Conservation (phyloP, 2,113 vertebrate species). For the Thinocorus orbignyianus region DNA sequence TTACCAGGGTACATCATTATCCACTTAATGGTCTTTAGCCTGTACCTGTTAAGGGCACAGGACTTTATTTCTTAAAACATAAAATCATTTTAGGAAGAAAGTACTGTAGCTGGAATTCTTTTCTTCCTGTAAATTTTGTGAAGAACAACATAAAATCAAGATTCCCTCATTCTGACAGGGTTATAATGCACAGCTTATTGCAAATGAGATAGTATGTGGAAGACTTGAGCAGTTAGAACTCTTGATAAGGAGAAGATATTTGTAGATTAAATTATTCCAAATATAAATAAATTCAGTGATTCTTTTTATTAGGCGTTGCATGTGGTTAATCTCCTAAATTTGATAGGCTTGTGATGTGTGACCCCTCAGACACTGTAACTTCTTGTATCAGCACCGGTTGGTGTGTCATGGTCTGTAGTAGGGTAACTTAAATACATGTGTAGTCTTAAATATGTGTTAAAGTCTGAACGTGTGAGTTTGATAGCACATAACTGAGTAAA, state of each 20-base stretch:
- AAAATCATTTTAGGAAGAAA: not conserved
- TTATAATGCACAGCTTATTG: not conserved
- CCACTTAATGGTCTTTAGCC: not conserved
- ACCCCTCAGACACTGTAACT: not conserved
- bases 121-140: not conserved
- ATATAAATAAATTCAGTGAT: not conserved
- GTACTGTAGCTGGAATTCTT: too few species aligned
- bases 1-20: not conserved
- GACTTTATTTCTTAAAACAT: not conserved
- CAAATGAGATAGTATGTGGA: not conserved
- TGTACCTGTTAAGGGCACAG: not conserved
- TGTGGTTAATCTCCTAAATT: not conserved
- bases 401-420: not conserved
- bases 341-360: not conserved
- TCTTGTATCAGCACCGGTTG: not conserved
- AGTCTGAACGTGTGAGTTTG: not conserved
- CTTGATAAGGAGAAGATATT: not conserved
- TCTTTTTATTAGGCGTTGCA: not conserved
- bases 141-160: not conserved
- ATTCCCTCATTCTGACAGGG: not conserved
- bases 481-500: not conserved
- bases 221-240: not conserved
- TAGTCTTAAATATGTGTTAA: not conserved
- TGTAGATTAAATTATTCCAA: not conserved
- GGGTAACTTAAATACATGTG: not conserved